phyloP scores from a whole-genome alignment of 2,113 vertebrate species.

The Amphilophus citrinellus region DNA sequence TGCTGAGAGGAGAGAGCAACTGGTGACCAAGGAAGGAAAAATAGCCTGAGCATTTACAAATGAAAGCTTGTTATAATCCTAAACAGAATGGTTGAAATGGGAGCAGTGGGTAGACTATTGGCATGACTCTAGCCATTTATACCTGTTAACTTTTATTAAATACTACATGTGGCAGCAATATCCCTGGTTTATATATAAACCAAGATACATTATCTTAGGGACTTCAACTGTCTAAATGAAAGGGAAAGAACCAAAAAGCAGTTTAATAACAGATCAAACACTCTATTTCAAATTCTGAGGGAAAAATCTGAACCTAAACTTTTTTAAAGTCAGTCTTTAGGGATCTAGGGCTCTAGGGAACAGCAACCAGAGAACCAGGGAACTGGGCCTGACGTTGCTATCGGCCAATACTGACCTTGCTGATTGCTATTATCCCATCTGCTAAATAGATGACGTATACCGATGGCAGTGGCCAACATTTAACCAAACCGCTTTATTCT shows the following conservation, averaged over 20 bases:
- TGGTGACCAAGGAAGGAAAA: not conserved
- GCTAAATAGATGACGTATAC: not conserved
- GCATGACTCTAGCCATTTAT: not conserved
- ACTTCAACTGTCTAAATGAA: no score
- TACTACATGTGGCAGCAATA: not conserved
- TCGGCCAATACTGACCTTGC: not conserved
- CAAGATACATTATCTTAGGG: no score
- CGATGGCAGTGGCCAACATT: not conserved
- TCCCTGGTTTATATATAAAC: not conserved
- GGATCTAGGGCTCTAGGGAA: not conserved
- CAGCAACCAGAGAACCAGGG: not conserved
- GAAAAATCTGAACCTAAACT: no score
- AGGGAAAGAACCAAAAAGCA: no score
- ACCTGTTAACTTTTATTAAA: not conserved
- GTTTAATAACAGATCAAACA: no score
- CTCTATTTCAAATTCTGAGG: no score
- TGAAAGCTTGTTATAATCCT: not conserved
- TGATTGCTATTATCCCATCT: not conserved
- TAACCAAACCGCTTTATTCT: not conserved
- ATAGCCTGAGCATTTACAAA: not conserved
- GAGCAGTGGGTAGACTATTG: not conserved
- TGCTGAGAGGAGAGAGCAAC: not conserved
- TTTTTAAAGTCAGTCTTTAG: no score
- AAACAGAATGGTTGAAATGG: not conserved
- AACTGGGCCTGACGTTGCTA: not conserved